Evolutionary conservation across 2,113 vertebrate species (phyloP).

Genomic region (Indicator indicator): DNA sequence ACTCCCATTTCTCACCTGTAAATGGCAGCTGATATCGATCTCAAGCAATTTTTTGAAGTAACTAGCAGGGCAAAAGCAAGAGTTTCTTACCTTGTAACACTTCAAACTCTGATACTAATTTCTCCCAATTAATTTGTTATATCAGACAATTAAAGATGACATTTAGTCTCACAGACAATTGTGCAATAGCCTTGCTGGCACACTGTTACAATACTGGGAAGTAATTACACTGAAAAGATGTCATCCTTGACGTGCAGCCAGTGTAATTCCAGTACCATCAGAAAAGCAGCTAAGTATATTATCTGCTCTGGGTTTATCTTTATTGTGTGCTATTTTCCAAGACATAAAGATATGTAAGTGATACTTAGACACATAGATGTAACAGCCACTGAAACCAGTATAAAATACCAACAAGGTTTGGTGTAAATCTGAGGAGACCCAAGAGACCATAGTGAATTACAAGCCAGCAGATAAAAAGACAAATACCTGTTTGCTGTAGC

Average conservation of each 20-base stretch:
- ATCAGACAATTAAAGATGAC: conserved; percentile 28
- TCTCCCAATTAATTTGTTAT: conserved; percentile 23
- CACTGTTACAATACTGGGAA: neutral
- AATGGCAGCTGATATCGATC: neutral
- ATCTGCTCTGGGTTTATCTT: neutral
- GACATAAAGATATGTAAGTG: neutral
- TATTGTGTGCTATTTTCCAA: neutral
- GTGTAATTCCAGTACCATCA: neutral
- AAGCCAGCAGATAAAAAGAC: neutral
- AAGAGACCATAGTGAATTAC: neutral
- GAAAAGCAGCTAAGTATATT: neutral
- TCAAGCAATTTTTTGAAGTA: neutral
- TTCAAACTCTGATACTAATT: neutral
- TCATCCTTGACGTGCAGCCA: neutral
- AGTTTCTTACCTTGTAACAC: neutral
- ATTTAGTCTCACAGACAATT: neutral
- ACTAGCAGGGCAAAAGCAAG: neutral
- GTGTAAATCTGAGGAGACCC: neutral
- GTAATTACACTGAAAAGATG: conserved; percentile 25
- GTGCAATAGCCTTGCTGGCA: neutral
- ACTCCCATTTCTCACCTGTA: neutral
- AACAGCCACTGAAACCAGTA: neutral
- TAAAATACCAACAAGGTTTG: neutral
- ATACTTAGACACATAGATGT: neutral
- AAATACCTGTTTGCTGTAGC: neutral